Evolutionary conservation across 1,140 invertebrate species (phyloP).

Genomic region (Calycopis cecrops): DNA sequence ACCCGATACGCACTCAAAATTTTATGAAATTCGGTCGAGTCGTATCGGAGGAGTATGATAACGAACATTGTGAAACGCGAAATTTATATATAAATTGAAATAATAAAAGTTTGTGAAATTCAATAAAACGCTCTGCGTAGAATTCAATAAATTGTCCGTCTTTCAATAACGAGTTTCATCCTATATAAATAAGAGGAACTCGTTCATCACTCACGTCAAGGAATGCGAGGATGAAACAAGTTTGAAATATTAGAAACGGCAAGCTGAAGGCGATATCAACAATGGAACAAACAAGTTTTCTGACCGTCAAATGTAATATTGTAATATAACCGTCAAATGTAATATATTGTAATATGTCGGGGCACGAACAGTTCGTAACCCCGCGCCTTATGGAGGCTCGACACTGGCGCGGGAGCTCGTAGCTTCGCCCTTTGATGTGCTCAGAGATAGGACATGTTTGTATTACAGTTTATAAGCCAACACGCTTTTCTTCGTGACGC

Average conservation of each 20-base stretch:
- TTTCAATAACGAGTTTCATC: no score
- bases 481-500: neutral
- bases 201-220: neutral
- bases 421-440: conserved; percentile 5
- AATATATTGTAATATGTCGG: conserved; percentile 4
- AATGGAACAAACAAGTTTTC: conserved; percentile 5
- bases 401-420: neutral
- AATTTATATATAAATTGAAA: no score
- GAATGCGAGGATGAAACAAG: neutral
- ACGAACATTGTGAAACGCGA: no score
- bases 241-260: neutral
- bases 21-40: no score
- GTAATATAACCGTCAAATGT: neutral
- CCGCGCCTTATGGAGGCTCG: conserved; percentile 2
- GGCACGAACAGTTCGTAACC: conserved; percentile 5
- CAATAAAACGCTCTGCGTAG: no score
- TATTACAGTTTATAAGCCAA: neutral
- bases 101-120: no score
- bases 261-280: conserved; percentile 5
- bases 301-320: neutral
- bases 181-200: no score
- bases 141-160: no score
- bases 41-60: no score
- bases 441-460: conserved; percentile 4
- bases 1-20: no score